Conservation (phyloP, 1,140 invertebrate genomes). For the Penaeus indicus region DNA sequence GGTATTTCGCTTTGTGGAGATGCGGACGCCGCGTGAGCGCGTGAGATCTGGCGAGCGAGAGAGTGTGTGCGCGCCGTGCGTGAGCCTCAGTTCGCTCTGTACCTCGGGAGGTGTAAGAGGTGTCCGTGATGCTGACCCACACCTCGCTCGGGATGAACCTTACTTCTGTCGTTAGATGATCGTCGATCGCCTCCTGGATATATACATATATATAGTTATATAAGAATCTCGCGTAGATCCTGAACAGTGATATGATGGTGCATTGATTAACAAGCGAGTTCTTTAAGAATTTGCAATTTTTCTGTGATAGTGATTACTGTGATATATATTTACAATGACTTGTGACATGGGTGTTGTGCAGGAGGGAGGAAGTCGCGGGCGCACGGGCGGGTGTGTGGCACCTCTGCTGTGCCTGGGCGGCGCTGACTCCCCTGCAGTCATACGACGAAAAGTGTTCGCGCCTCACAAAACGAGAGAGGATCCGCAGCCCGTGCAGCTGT, state of each 20-base stretch:
- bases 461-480: constrained; percentile 12
- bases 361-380: constrained; percentile 29
- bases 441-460: constrained; percentile 24
- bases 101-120: not conserved
- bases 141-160: not conserved
- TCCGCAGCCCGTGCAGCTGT: not conserved
- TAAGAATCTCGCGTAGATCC: not conserved
- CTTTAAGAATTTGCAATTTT: not conserved
- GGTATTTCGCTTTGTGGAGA: not conserved
- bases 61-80: not conserved
- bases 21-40: constrained; percentile 25
- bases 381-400: constrained; percentile 34
- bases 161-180: not conserved
- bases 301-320: constrained; percentile 32
- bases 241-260: not conserved
- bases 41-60: not conserved
- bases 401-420: constrained; percentile 47
- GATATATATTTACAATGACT: not conserved
- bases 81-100: constrained; percentile 33
- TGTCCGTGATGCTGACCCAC: not conserved
- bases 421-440: constrained; percentile 38
- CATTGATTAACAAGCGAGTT: not conserved
- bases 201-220: no score
- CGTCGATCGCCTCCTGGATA: no score
- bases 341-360: constrained; percentile 24